Base-by-base conservation (phyloP, 2,113 vertebrate genomes). In the Malurus elegans region DNA sequence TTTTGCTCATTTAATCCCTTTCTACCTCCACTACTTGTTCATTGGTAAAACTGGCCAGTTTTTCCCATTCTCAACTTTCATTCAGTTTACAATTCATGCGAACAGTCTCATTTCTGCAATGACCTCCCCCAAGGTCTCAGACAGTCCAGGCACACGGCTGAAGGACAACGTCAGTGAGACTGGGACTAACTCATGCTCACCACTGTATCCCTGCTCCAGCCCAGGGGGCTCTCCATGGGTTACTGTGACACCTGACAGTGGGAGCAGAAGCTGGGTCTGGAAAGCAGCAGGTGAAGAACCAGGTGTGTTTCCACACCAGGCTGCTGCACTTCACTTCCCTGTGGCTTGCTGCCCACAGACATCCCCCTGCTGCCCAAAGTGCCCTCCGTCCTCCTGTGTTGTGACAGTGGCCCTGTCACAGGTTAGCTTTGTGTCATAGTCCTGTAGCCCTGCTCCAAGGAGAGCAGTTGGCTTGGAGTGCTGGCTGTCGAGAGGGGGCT, bases 271-370 rank as follows among this genome's bases (percentile, higher is more conserved):
- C 40, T 44, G 62, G 25, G 10, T 45, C 51, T 79, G 66, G 40
- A 62, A 62, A 74, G 79, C 74, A 79, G 86, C 70, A 74, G 71
- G 9, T 6, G 40, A 81, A n/a, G 50, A 47, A 51, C 2, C 2
- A 6, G 38, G 18, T 21, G 31, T 21, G 45, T 23, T 23, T 14
- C 3, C 26, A 42, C 0, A 0, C 20, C 3, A 4, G 1, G n/a
- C 53, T 40, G 34, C 86, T 50, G 56, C 4, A 4, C 0, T 0
- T 15, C 18, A 24, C 48, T 29, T 44, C 21, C 31, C 28, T 12
- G 36, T 4, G 2, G 10, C 38, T 2, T 4, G 62, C 47, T 31
- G 29, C 4, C 3, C 32, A 9, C 38, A 38, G 56, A 8, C 28
- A 58, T 31, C 23, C 3, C 1, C 3, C 48, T 54, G 76, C 53